Evolutionary conservation across 2,888 invertebrate genomes (phyloP), one percentile per base, ranked within the genome.

Genomic region (Meloe dianella): DNA sequence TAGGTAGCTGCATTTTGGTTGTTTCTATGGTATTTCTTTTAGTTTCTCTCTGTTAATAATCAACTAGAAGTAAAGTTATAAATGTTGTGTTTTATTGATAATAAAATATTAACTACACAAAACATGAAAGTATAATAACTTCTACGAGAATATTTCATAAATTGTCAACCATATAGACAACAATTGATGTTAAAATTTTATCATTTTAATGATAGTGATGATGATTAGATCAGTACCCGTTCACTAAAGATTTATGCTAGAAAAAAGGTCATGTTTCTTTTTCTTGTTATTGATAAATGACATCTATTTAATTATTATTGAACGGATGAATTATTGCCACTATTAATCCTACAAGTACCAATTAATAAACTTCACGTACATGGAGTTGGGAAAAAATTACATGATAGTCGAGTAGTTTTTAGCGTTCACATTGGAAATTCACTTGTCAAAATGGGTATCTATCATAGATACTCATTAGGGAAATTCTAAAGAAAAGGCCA

Each of bases 361-460:
- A 51, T 51, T 51, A 51, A 51, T 51, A 51, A 51, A 51, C 51
- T 51, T 51, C 51, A 51, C 20, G 47, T 24, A 47, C 38, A 7
- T 35, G 41, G 5, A 6, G n/a, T n/a, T n/a, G 41, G 8, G 8
- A 20, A 47, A 47, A 47, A 22, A 5, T 2, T 7, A 41, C 35
- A 5, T 17, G 20, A 24, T 24, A 12, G 24, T 22, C 24, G 51
- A 47, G 41, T 20, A 17, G 47, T 47, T 51, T 47, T 51, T 24
- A 51, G 22, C 20, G 6, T 51, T 4, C 9, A 24, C 24, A 1
- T 24, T 24, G 12, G 20, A 51, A 51, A 20, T 9, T 4, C 20
- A 9, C 47, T 47, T 47, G 47, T 47, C 47, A 47, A 47, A 47
- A 47, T 20, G 20, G 9, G 8, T 20, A 47, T 51, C 24, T 51